Evolutionary conservation across 2,888 invertebrate species (phyloP), one percentile per base, ranked within the genome.

Genomic region (Uropetala carovei): DNA sequence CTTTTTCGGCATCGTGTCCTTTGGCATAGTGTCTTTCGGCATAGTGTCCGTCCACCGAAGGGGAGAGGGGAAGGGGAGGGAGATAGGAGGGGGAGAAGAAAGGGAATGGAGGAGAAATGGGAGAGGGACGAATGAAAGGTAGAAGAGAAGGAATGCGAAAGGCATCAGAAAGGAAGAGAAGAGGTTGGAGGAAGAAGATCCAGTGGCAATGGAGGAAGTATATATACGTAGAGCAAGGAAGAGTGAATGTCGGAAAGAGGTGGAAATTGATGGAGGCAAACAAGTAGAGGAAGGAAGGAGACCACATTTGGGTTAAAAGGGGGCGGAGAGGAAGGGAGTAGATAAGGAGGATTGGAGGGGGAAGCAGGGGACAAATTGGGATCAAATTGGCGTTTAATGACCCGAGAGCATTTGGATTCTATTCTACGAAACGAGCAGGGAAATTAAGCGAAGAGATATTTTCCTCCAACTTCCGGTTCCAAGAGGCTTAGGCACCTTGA

Each of bases 381-480:
- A 75, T 75, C 75, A 75, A 75, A 75, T 75, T 22, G 75, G 22
- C 10, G 75, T 13, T 27, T 75, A 75, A 75, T 75, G 75, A 75
- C 75, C 75, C 75, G 75, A 27, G 27, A 75, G 14, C 75, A 75
- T 22, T 75, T 27, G 75, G 75, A 75, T 75, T 75, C 68, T 68
- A 68, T 68, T 68, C 75, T 75, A 75, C 27, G 75, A 75, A 27
- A 75, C 75, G 22, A 75, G 75, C 22, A 27, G 68, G 13, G 22
- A 11, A 22, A n/a, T 18, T n/a, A n/a, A 27, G 27, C 11, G 75
- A 75, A 27, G 13, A 68, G 75, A 27, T 22, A 75, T 11, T 75
- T 75, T 27, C 22, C 75, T 27, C 16, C 8, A 11, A 22, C 75
- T 75, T 75, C 75, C 75, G 75, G 75, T 75, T 75, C 75, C 75